Percentiles rank a stretch among this genome's conserved stretches.
phyloP scores from a whole-genome alignment of 2,888 invertebrate genomes.

The Lysandra bellargus region DNA sequence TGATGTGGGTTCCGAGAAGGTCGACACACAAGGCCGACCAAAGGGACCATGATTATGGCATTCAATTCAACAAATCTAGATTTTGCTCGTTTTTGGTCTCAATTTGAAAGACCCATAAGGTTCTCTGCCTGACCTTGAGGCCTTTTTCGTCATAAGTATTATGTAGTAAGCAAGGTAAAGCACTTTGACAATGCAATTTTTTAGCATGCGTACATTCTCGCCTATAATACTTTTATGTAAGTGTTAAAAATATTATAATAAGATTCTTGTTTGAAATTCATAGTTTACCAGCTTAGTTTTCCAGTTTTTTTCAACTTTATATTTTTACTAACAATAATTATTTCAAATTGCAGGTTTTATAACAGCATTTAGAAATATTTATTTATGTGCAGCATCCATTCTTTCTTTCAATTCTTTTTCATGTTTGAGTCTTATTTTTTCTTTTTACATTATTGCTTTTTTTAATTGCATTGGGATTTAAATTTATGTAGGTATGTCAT shows the following conservation, averaged over 20 bases:
- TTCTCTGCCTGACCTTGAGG: neutral
- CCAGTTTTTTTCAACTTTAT: too few relatives aligned
- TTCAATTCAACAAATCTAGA: constrained; percentile 19
- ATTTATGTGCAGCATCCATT: too few relatives aligned
- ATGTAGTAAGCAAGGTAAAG: neutral
- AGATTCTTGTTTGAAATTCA: too few relatives aligned
- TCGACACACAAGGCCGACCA: constrained; percentile 58
- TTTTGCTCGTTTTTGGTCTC: constrained; percentile 8
- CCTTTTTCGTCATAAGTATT: neutral
- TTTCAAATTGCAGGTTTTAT: too few relatives aligned
- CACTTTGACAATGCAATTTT: neutral
- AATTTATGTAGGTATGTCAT: neutral
- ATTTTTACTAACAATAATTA: too few relatives aligned
- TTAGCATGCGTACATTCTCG: neutral
- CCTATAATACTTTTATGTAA: neutral
- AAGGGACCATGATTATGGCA: constrained; percentile 21
- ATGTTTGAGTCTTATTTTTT: neutral
- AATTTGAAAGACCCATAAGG: neutral
- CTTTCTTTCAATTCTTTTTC: too few relatives aligned
- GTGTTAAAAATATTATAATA: too few relatives aligned
- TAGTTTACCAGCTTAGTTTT: too few relatives aligned
- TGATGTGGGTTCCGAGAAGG: constrained; percentile 71
- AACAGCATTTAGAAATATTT: too few relatives aligned
- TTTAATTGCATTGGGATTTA: neutral
- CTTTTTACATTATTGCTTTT: neutral